These are phyloP conservation scores for Haliclona indistincta DNA, from an alignment of 37 sponge, comb jelly and placozoan genomes.

Conservation along the genomic window DNA sequence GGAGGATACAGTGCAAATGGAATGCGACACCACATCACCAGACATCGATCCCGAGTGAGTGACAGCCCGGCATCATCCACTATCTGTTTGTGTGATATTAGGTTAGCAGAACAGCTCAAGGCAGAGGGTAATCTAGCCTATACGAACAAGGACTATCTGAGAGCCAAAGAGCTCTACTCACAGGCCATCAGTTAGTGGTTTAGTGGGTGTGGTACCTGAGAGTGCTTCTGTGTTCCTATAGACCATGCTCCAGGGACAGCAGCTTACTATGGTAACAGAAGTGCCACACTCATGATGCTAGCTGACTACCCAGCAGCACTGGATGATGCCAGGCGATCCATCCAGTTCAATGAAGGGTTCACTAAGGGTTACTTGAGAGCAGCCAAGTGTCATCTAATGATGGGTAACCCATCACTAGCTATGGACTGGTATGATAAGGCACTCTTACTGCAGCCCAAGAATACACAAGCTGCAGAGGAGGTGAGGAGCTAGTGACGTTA, in stretches of 20 bases:
- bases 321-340: constrained; percentile 61
- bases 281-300: constrained; percentile 82
- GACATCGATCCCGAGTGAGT: constrained; percentile 56
- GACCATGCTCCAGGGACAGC: constrained; percentile 64
- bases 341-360: constrained; percentile 40
- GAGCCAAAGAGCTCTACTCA: constrained; percentile 66
- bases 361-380: constrained; percentile 79
- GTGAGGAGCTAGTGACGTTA: constrained; percentile 7
- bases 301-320: constrained; percentile 59
- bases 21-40: constrained; percentile 48
- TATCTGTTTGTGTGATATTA: constrained; percentile 9
- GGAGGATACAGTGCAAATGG: constrained; percentile 27
- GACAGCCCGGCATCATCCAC: background rate
- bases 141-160: constrained; percentile 61
- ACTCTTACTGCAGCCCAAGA: constrained; percentile 44
- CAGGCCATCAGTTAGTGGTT: constrained; percentile 51
- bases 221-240: constrained; percentile 15
- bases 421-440: constrained; percentile 69
- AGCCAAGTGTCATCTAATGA: constrained; percentile 85
- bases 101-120: constrained; percentile 70
- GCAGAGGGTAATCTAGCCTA: constrained; percentile 74
- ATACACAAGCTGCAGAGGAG: constrained; percentile 62
- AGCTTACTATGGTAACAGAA: constrained; percentile 76
- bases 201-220: background rate
- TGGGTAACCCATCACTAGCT: constrained; percentile 82